phyloP scores from a whole-genome alignment of 2,797 vertebrate species.

The Neoniphon sammara region DNA sequence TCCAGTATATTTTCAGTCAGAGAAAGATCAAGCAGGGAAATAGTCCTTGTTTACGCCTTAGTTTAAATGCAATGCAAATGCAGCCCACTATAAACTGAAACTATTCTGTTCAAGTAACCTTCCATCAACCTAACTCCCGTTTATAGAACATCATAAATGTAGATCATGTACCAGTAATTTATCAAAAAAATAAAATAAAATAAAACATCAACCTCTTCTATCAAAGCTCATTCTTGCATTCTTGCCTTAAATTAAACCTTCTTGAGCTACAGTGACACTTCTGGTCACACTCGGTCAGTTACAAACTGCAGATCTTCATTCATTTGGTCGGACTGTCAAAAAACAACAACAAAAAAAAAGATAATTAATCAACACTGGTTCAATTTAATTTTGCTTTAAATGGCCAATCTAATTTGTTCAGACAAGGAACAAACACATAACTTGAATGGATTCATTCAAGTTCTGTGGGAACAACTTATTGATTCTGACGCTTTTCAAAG shows the following conservation, averaged over 20 bases:
- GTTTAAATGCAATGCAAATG: conserved; percentile 41
- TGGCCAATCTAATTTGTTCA: background rate
- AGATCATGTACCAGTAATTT: conserved; percentile 38
- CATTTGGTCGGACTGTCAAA: conserved; percentile 6
- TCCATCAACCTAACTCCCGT: conserved; percentile 15
- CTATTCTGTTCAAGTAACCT: conserved; percentile 33
- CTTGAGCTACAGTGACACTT: conserved; percentile 15
- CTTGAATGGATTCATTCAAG: too few relatives aligned
- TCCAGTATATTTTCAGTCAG: conserved; percentile 15
- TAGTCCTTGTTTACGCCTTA: conserved; percentile 13
- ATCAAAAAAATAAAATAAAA: conserved; percentile 14
- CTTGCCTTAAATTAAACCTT: conserved; percentile 40
- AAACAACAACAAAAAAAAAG: background rate
- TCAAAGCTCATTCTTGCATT: conserved; percentile 27
- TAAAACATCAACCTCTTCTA: background rate
- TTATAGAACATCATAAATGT: conserved; percentile 46
- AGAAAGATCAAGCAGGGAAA: conserved; percentile 31
- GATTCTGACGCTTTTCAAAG: conserved; percentile 33
- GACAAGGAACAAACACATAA: background rate
- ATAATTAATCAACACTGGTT: background rate
- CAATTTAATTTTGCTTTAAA: conserved; percentile 11
- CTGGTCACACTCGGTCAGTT: conserved; percentile 17
- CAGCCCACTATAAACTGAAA: conserved; percentile 23
- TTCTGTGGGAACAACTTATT: background rate
- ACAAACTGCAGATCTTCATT: conserved; percentile 6